Conservation (phyloP, 2,888 invertebrate species). For the Oscheius onirici region DNA sequence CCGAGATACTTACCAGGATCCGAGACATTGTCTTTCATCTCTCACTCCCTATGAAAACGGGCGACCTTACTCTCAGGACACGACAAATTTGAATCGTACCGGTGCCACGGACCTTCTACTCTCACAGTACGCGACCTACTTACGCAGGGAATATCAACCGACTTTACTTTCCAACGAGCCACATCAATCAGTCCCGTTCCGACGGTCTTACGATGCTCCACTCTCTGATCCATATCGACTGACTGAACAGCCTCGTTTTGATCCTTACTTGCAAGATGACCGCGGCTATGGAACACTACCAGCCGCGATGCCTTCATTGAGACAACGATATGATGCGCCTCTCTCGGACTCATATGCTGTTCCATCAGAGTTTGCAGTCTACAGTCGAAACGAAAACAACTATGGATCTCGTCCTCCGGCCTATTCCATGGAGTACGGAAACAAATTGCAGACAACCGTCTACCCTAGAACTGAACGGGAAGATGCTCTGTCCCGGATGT, state of each 20-base stretch:
- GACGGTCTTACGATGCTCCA: slow-evolving; percentile 39
- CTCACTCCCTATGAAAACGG: background rate
- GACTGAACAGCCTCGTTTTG: background rate
- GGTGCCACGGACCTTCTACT: slow-evolving; percentile 46
- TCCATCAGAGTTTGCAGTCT: slow-evolving; percentile 50
- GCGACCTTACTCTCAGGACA: slow-evolving; percentile 26
- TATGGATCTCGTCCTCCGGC: slow-evolving; percentile 67
- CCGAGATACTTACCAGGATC: slow-evolving; percentile 17
- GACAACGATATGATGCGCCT: slow-evolving; percentile 44
- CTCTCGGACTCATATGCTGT: slow-evolving; percentile 37
- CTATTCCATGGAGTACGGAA: slow-evolving; percentile 65
- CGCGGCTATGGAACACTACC: slow-evolving; percentile 32
- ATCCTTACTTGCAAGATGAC: slow-evolving; percentile 13
- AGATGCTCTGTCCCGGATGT: slow-evolving; percentile 55
- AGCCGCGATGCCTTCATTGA: slow-evolving; percentile 32
- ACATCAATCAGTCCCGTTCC: slow-evolving; percentile 20
- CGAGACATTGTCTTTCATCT: background rate
- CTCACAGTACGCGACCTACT: slow-evolving; percentile 71
- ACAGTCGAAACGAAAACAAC: slow-evolving; percentile 66
- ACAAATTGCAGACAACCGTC: slow-evolving; percentile 32
- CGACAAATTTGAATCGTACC: slow-evolving; percentile 28
- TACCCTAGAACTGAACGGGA: slow-evolving; percentile 33
- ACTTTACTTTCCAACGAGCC: slow-evolving; percentile 34
- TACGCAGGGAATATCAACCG: slow-evolving; percentile 66
- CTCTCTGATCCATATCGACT: slow-evolving; percentile 32